Base-by-base conservation (phyloP, 2,888 invertebrate genomes). In the Iselma pallidipennis region DNA sequence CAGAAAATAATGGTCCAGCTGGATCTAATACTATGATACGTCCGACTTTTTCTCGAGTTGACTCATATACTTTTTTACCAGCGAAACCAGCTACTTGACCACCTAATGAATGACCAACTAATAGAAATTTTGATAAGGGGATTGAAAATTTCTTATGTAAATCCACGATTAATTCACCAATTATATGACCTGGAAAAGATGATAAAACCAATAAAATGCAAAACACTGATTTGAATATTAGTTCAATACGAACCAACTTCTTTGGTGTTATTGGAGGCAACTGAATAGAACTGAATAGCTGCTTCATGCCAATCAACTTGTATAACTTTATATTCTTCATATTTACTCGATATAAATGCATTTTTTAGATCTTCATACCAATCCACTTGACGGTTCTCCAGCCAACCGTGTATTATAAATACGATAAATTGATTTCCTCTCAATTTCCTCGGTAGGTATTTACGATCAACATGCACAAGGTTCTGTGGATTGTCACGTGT, bases 51-150 rank as follows among this genome's bases (percentile, higher is more conserved):
- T 69, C 53, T 10, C 70, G 67, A 3, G 70, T 66, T 16, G 61
- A 45, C 33, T 72, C 67, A 25, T 64, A 33, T 14, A 77, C 65
- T 31, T 66, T 66, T 68, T 76, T 76, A 16, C 74, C 76, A 6
- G 72, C 65, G 53, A 72, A 76, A 5, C 77, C 76, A 12, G 66
- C 60, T 12, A 74, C 66, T 57, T 77, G 76, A 1, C 72, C 76
- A 14, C 77, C 77, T 25, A 77, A 56, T 5, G 76, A 76, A 61
- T 77, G 76, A 5, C 77, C 77, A n/a, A 76, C 69, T 7, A 75
- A 25, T 21, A 75, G 55, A 37, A 77, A 63, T 29, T 74, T 64
- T 5, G 67, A 63, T 21, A 74, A 61, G 10, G 70, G 68, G 2
- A 76, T 61, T 0, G 66, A 62, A 52, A 74, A 62, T 9, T 76